Conservation (phyloP, 2,888 invertebrate genomes). For the Heliconius aoede region DNA sequence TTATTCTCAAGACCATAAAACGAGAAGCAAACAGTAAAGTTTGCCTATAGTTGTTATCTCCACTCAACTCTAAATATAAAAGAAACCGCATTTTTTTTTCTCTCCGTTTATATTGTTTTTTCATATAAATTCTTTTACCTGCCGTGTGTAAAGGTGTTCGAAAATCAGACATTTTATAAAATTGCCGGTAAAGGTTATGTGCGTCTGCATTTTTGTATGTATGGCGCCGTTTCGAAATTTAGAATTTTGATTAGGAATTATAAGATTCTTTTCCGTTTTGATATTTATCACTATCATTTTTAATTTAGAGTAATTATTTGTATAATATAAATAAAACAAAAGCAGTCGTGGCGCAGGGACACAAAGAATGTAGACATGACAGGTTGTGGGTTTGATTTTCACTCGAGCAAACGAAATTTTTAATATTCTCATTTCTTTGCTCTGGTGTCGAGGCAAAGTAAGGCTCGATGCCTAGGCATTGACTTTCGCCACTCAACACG, state of each 20-base stretch:
- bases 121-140: slow-evolving; percentile 71
- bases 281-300: too few relatives aligned
- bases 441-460: too few relatives aligned
- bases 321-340: too few relatives aligned
- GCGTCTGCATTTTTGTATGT: slow-evolving; percentile 18
- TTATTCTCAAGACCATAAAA: slow-evolving; percentile 64
- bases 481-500: too few relatives aligned
- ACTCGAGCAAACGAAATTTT: too few relatives aligned
- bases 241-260: slow-evolving; percentile 14
- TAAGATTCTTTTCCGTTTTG: slow-evolving; percentile 1
- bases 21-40: slow-evolving; percentile 70
- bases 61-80: slow-evolving; percentile 66
- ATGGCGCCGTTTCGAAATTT: slow-evolving; percentile 56
- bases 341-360: too few relatives aligned
- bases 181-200: slow-evolving; percentile 27
- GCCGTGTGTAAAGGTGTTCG: slow-evolving; percentile 57
- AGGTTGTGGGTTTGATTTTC: too few relatives aligned
- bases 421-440: too few relatives aligned
- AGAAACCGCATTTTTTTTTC: slow-evolving; percentile 75
- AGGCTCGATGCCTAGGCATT: too few relatives aligned
- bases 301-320: too few relatives aligned
- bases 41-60: slow-evolving; percentile 73
- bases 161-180: slow-evolving; percentile 32
- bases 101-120: slow-evolving; percentile 62
- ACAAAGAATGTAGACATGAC: not conserved